Evolutionary conservation across 1,140 invertebrate species (phyloP).

Genomic region (Drosophila miranda): DNA sequence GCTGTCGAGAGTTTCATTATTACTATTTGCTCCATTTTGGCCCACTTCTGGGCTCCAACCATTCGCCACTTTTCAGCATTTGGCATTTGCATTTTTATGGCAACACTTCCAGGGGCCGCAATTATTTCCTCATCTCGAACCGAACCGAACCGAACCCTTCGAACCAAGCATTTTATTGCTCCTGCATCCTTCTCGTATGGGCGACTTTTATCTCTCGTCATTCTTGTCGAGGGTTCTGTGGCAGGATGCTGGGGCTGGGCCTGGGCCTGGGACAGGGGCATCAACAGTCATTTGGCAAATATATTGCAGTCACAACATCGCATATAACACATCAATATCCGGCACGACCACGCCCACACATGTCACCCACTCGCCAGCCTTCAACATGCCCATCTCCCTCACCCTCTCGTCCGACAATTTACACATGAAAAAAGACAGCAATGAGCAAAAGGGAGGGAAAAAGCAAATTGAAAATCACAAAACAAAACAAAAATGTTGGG

Average conservation of each 20-base stretch:
- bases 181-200: constrained; percentile 17
- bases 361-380: not conserved
- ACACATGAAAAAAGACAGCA: constrained; percentile 37
- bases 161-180: constrained; percentile 66
- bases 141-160: constrained; percentile 3
- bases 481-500: constrained; percentile 48
- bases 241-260: not conserved
- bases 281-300: constrained; percentile 57
- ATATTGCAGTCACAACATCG: constrained; percentile 55
- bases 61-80: constrained; percentile 50
- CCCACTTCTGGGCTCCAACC: constrained; percentile 23
- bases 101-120: constrained; percentile 55
- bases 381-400: constrained; percentile 5
- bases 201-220: constrained; percentile 35
- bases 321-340: constrained; percentile 56
- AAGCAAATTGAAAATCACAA: constrained; percentile 73
- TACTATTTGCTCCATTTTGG: constrained; percentile 6
- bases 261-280: constrained; percentile 26
- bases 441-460: constrained; percentile 34
- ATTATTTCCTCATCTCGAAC: constrained; percentile 68
- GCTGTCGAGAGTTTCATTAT: constrained; percentile 24
- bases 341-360: constrained; percentile 21
- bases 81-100: constrained; percentile 73
- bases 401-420: constrained; percentile 1
- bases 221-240: not conserved